phyloP scores from a whole-genome alignment of 2,113 vertebrate genomes.

The Scopus umbretta region DNA sequence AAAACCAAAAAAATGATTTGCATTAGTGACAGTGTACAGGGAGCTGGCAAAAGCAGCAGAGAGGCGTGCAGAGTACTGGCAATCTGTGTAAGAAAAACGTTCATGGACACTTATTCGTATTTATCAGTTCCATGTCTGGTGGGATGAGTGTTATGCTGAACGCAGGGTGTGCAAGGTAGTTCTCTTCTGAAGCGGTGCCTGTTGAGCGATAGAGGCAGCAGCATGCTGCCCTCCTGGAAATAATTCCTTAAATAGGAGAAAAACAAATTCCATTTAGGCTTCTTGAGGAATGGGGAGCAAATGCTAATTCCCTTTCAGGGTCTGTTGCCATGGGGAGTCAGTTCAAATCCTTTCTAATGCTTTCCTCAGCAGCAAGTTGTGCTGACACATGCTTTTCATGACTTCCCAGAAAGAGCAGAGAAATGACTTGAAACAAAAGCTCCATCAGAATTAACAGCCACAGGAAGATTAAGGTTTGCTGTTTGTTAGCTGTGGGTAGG shows the following conservation, averaged over 20 bases:
- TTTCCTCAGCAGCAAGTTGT: slow-evolving; percentile 4
- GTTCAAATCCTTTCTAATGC: slow-evolving; percentile 55
- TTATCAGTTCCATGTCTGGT: not conserved
- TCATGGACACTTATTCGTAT: fast-evolving
- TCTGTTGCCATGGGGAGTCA: slow-evolving; percentile 58
- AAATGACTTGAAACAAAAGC: not conserved
- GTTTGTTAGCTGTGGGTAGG: not conserved
- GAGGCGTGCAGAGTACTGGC: not conserved
- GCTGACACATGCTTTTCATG: slow-evolving; percentile 55
- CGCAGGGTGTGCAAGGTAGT: not conserved
- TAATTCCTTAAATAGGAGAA: not conserved
- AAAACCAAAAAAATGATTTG: not conserved
- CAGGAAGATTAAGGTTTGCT: not conserved
- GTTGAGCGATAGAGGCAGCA: not conserved
- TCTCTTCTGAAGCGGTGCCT: not conserved
- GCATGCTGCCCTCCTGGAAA: not conserved
- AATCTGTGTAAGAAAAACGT: not conserved
- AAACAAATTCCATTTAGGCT: slow-evolving; percentile 25
- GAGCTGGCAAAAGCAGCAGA: not conserved
- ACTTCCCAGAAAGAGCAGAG: not conserved
- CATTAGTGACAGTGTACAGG: not conserved
- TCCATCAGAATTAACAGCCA: not conserved
- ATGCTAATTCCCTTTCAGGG: slow-evolving; percentile 62
- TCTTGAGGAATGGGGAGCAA: slow-evolving; percentile 39
- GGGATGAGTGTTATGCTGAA: not conserved